Evolutionary conservation across 2,797 vertebrate genomes (phyloP).

Genomic region (Microcaecilia unicolor): DNA sequence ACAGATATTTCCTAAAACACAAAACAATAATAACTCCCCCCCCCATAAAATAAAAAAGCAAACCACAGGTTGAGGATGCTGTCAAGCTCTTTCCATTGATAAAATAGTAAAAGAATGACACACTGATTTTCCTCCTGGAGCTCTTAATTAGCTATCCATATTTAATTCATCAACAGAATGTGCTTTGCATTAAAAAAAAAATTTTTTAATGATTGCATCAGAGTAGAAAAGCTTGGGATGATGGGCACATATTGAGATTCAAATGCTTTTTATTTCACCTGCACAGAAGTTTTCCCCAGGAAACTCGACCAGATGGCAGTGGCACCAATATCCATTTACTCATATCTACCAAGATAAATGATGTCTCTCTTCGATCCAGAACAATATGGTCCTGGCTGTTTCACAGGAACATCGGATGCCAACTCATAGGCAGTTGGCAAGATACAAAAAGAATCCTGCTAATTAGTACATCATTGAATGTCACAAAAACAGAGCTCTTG

Average conservation of each 20-base stretch:
- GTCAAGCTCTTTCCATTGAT: too few relatives aligned
- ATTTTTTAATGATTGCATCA: too few relatives aligned
- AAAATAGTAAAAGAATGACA: too few relatives aligned
- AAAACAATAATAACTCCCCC: too few relatives aligned
- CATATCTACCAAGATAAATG: slow-evolving; percentile 25
- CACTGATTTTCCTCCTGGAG: too few relatives aligned
- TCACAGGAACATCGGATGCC: slow-evolving; percentile 10
- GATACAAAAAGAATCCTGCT: background rate
- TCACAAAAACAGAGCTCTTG: background rate
- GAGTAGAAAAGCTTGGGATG: slow-evolving; percentile 18
- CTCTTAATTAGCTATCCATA: slow-evolving; percentile 15
- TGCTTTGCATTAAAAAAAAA: too few relatives aligned
- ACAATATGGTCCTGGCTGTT: slow-evolving; percentile 13
- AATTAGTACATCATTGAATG: slow-evolving; percentile 1
- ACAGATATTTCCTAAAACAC: too few relatives aligned
- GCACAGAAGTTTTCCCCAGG: slow-evolving; percentile 26
- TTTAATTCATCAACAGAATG: slow-evolving; percentile 12
- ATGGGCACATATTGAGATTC: slow-evolving; percentile 28
- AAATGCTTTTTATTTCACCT: slow-evolving; percentile 35
- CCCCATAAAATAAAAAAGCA: too few relatives aligned
- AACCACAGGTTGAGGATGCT: too few relatives aligned
- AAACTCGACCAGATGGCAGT: slow-evolving; percentile 15
- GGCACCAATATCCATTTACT: slow-evolving; percentile 17
- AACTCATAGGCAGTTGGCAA: background rate
- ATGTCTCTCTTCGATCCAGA: slow-evolving; percentile 15